Base-by-base conservation (phyloP, 2,888 invertebrate species). In the Bellardia bayeri region DNA sequence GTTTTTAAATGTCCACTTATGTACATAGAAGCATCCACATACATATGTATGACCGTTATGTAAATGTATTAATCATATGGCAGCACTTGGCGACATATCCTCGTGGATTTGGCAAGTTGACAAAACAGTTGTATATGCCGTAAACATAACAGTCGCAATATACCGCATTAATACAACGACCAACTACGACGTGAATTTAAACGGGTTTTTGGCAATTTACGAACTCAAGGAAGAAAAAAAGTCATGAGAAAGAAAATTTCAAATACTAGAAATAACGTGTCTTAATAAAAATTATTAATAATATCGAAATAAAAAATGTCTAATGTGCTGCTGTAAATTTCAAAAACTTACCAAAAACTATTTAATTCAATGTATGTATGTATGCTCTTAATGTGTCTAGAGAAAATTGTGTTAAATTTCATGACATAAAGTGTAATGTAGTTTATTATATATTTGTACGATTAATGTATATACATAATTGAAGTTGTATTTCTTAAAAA, bases 101-200 rank as follows among this genome's bases (percentile, higher is more conserved):
- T 82, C 82, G 66, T 66, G 49, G 13, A 74, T 56, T 82, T 82
- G 82, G 82, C 82, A 82, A 82, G 54, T 82, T 74, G 66, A 74
- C 82, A 82, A 82, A 66, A 56, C 56, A 74, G 37, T 82, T 82
- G 66, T 82, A 64, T 74, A 66, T 58, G 64, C 45, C 56, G 40
- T 81, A 71, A 81, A 81, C 80, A 69, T 71, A 80, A 71, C 71
- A 72, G 66, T 82, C 72, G 64, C 45, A 82, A 45, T 16, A 82
- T 82, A 74, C 74, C 72, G 81, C 71, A 72, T 64, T 81, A 54
- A 81, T 72, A 64, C 63, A 72, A 81, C 72, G 72, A 81, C 54
- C 64, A 56, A 81, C 64, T 33, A 42, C 81, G 82, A 74, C 74
- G 56, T 66, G 16, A 4, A 71, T 74, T 56, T 81, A n/a, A 56